These are phyloP conservation scores for Acipenser oxyrinchus DNA, from an alignment of 2,797 vertebrate genomes.

Conservation along the genomic window DNA sequence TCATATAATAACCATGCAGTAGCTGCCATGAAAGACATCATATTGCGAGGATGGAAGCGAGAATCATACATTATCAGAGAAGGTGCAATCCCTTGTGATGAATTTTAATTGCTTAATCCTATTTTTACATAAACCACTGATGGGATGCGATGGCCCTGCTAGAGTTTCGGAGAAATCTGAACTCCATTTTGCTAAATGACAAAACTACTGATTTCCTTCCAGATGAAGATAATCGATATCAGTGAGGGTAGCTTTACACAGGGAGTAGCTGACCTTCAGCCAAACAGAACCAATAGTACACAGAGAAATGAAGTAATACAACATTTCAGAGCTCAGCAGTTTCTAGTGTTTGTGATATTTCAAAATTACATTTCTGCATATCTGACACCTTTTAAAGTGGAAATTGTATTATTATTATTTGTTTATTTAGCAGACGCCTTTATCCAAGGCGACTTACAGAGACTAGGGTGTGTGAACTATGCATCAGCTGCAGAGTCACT, in stretches of 20 bases:
- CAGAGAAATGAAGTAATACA: not conserved
- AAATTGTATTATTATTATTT: too few relatives aligned
- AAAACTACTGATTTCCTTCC: constrained; percentile 12
- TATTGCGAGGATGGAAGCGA: not conserved
- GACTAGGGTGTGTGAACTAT: too few relatives aligned
- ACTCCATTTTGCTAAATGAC: constrained; percentile 11
- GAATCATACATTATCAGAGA: not conserved
- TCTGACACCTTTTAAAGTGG: too few relatives aligned
- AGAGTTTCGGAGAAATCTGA: constrained; percentile 11
- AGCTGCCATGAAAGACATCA: not conserved
- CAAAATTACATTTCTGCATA: too few relatives aligned
- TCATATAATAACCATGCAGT: not conserved
- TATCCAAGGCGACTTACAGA: too few relatives aligned
- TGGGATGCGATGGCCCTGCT: not conserved
- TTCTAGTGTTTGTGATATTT: not conserved
- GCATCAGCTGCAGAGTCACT: too few relatives aligned
- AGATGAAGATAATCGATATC: constrained; percentile 13
- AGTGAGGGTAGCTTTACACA: not conserved
- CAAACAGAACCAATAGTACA: not conserved
- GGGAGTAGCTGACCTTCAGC: constrained; percentile 12
- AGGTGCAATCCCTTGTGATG: constrained; percentile 1
- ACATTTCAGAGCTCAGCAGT: not conserved
- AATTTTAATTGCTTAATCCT: not conserved
- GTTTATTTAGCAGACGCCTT: too few relatives aligned
- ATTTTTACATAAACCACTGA: not conserved